phyloP scores from a whole-genome alignment of 2,113 vertebrate genomes.

The Tenebrosternarchus preto region DNA sequence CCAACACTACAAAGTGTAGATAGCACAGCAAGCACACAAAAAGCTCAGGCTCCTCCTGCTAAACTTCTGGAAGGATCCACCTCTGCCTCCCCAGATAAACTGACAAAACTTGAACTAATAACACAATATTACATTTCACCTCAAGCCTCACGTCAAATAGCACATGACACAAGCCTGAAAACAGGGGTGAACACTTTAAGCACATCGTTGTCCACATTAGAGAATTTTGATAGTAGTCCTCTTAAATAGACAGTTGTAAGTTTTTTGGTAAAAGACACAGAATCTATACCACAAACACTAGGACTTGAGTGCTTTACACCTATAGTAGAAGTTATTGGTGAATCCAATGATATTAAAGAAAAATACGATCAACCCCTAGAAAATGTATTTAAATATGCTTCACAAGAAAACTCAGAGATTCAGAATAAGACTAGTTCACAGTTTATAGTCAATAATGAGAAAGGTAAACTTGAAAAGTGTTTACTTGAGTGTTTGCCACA shows the following conservation, averaged over 20 bases:
- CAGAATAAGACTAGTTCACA: neutral
- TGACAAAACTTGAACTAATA: constrained; percentile 16
- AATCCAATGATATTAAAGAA: neutral
- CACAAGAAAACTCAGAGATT: neutral
- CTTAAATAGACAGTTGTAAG: neutral
- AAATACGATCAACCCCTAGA: neutral
- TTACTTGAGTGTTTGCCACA: neutral
- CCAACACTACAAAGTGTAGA: neutral
- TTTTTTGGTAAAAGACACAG: neutral
- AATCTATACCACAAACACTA: constrained; percentile 9
- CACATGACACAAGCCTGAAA: constrained; percentile 7
- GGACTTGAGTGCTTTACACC: neutral
- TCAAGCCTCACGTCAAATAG: neutral
- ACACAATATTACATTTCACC: neutral
- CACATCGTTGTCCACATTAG: neutral
- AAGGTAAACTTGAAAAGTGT: constrained; percentile 31
- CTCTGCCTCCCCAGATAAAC: neutral
- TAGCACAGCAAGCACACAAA: neutral
- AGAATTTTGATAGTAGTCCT: neutral
- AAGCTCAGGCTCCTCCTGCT: neutral
- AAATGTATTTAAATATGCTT: neutral
- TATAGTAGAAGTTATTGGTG: neutral
- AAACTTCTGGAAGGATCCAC: constrained; percentile 16
- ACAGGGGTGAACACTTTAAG: no score
- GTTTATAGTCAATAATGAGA: constrained; percentile 26